Evolutionary conservation across 2,797 vertebrate species (phyloP).

Genomic region (Acipenser ruthenus): DNA sequence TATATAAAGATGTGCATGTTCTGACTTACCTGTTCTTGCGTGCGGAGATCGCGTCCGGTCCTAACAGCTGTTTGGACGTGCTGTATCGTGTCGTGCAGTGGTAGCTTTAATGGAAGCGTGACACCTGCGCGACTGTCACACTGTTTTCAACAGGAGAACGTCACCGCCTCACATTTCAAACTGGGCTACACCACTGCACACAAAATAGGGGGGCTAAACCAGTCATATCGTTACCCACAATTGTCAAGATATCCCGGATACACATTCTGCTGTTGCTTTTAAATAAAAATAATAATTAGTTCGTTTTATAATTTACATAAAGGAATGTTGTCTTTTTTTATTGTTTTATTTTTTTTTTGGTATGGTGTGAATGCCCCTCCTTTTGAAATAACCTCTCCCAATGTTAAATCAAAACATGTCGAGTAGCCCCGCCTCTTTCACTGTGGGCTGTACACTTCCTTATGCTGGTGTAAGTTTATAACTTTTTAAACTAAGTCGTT

Average conservation of each 20-base stretch:
- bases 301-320: background rate
- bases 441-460: background rate
- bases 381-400: background rate
- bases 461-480: background rate
- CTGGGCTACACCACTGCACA: background rate
- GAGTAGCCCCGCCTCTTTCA: background rate
- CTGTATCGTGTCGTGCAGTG: background rate
- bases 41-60: too few relatives aligned
- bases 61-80: background rate
- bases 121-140: background rate
- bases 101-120: background rate
- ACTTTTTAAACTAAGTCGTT: too few relatives aligned
- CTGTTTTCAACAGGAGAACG: background rate
- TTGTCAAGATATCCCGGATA: too few relatives aligned
- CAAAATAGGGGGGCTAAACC: background rate
- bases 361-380: background rate
- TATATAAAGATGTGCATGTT: too few relatives aligned
- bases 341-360: background rate
- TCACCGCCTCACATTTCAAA: constrained; percentile 10
- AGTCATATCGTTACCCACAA: background rate
- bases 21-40: too few relatives aligned
- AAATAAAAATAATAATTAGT: background rate
- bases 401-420: constrained; percentile 11
- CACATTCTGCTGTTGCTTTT: background rate
- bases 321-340: background rate